Evolutionary conservation across 2,113 vertebrate genomes (phyloP).

Genomic region (Trogon surrucura): DNA sequence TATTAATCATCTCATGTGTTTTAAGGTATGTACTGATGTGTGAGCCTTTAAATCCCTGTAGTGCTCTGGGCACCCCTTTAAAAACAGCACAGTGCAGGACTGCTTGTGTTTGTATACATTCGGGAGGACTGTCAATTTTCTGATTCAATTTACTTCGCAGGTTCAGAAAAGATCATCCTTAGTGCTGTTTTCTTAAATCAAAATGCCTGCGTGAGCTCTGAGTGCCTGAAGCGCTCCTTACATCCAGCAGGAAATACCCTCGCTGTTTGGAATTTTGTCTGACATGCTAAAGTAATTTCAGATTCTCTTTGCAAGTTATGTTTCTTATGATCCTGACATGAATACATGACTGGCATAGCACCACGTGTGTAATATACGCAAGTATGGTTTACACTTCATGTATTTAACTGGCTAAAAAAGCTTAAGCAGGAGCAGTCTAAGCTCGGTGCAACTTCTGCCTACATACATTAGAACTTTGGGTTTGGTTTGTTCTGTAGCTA

Average conservation of each 20-base stretch:
- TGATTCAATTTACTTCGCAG: not conserved
- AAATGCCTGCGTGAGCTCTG: not conserved
- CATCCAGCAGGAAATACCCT: not conserved
- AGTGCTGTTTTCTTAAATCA: not conserved
- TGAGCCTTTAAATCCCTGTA: not conserved
- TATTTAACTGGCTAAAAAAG: not conserved
- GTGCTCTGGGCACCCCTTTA: not conserved
- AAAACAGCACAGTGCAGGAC: not conserved
- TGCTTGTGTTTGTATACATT: not conserved
- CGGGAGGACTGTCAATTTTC: not conserved
- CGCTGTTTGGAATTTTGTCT: not conserved
- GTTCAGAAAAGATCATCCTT: not conserved
- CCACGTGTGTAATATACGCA: rapidly evolving
- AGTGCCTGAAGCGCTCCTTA: not conserved
- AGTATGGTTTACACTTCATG: not conserved
- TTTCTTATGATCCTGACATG: not conserved
- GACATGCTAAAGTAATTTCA: not conserved
- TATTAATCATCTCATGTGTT: not conserved
- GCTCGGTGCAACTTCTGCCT: not conserved
- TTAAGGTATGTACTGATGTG: not conserved
- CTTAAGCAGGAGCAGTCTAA: not conserved
- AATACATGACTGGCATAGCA: not conserved
- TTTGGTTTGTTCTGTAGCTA: not conserved
- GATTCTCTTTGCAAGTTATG: not conserved
- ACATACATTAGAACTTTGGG: rapidly evolving